A percentile compares a stretch with the other conserved stretches of the same genome.
These are phyloP conservation scores for Pentamera pediparva DNA, from an alignment of 53 echinoderm and acorn worm genomes.

Conservation along the genomic window DNA sequence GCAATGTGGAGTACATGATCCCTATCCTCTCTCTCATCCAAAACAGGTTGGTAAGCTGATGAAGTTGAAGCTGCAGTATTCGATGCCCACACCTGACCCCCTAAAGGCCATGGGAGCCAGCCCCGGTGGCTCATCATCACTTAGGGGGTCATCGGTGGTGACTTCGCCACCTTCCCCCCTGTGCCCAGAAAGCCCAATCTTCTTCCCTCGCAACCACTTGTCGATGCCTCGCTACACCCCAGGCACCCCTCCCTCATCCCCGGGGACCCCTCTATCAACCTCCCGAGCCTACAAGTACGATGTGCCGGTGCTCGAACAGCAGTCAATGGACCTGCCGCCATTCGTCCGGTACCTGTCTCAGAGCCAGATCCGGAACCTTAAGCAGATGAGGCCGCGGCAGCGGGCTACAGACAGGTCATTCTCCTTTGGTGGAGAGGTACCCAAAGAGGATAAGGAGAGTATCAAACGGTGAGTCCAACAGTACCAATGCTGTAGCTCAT, in stretches of 20 bases:
- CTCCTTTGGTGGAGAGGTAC: slow-evolving; percentile 3
- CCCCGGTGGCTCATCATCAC: background rate
- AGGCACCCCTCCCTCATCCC: background rate
- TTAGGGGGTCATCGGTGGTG: background rate
- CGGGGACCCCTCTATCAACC: background rate
- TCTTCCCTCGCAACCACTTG: too few species aligned
- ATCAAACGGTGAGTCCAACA: background rate
- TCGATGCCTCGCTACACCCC: too few species aligned
- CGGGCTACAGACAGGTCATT: background rate
- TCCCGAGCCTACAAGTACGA: background rate
- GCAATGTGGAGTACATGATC: background rate
- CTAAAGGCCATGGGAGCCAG: background rate
- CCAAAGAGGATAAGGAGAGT: background rate
- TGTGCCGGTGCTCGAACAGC: slow-evolving; percentile 6
- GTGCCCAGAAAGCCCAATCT: too few species aligned
- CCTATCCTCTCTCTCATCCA: background rate
- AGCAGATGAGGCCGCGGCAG: slow-evolving; percentile 7
- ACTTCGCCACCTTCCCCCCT: background rate
- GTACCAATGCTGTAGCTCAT: too few species aligned
- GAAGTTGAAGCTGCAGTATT: slow-evolving; percentile 90
- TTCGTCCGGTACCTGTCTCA: slow-evolving; percentile 15
- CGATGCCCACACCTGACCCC: slow-evolving; percentile 29
- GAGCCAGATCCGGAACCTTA: background rate
- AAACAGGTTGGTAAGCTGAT: slow-evolving; percentile 81
- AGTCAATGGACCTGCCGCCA: background rate